Evolutionary conservation across 2,113 vertebrate species (phyloP).

Genomic region (Litocranius walleri): DNA sequence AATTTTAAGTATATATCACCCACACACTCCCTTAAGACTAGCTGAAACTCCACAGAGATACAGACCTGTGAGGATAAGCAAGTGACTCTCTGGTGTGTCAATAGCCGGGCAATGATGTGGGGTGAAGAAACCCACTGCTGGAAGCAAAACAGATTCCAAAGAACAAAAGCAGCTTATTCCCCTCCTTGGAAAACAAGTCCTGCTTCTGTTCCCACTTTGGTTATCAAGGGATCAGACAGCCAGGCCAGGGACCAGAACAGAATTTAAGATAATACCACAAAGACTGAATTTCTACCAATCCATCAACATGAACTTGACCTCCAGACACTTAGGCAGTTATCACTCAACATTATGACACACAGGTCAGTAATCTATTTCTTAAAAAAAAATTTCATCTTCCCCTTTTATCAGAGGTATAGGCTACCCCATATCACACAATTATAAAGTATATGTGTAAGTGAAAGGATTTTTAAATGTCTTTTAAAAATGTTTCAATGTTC

Average conservation of each 20-base stretch:
- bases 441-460: not conserved
- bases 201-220: slow-evolving; percentile 15
- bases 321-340: not conserved
- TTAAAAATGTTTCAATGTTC: not conserved
- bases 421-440: not conserved
- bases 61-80: not conserved
- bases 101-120: not conserved
- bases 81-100: not conserved
- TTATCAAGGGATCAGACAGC: slow-evolving; percentile 36
- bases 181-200: slow-evolving; percentile 23
- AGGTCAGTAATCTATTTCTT: slow-evolving; percentile 11
- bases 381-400: not conserved
- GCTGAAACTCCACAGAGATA: not conserved
- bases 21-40: not conserved
- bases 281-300: slow-evolving; percentile 44
- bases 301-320: slow-evolving; percentile 24
- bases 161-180: slow-evolving; percentile 39
- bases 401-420: not conserved
- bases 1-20: not conserved
- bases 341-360: not conserved
- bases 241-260: slow-evolving; percentile 38
- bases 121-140: not conserved
- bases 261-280: slow-evolving; percentile 32
- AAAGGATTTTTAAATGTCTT: not conserved
- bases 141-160: not conserved